Conservation (phyloP, 2,113 vertebrate species). For the Ploceus nigricollis region DNA sequence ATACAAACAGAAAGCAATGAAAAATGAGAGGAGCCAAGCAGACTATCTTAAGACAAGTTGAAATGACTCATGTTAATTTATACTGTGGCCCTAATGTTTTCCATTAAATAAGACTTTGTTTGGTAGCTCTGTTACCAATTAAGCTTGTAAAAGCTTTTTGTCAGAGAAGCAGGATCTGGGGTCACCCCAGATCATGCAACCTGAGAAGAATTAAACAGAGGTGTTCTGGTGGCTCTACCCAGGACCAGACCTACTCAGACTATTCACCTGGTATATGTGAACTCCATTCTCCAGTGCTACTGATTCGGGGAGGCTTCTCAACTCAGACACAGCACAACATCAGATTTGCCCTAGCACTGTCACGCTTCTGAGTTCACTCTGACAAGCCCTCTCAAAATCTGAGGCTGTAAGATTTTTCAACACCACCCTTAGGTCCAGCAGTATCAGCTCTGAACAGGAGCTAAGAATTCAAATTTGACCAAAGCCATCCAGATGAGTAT, state of each 20-base stretch:
- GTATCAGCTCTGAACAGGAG: not conserved
- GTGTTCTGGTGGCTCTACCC: not conserved
- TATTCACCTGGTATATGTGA: not conserved
- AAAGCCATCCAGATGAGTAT: not conserved
- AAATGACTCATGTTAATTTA: not conserved
- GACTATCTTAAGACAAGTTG: not conserved
- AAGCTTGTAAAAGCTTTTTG: not conserved
- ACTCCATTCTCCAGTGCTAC: not conserved
- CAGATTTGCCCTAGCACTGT: not conserved
- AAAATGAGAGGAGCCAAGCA: not conserved
- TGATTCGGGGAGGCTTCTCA: not conserved
- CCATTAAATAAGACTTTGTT: constrained; percentile 11
- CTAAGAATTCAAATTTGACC: not conserved
- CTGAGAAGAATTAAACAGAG: not conserved
- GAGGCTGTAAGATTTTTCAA: not conserved
- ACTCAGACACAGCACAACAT: not conserved
- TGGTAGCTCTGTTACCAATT: not conserved
- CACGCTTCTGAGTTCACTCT: not conserved
- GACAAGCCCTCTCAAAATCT: not conserved
- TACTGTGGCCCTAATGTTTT: not conserved
- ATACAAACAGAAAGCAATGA: not conserved
- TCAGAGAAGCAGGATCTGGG: not conserved
- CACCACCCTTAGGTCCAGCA: not conserved
- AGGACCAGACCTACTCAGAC: not conserved
- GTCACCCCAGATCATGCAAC: not conserved